Conservation (phyloP, 2,113 vertebrate species). For the Triplophysa rosa region DNA sequence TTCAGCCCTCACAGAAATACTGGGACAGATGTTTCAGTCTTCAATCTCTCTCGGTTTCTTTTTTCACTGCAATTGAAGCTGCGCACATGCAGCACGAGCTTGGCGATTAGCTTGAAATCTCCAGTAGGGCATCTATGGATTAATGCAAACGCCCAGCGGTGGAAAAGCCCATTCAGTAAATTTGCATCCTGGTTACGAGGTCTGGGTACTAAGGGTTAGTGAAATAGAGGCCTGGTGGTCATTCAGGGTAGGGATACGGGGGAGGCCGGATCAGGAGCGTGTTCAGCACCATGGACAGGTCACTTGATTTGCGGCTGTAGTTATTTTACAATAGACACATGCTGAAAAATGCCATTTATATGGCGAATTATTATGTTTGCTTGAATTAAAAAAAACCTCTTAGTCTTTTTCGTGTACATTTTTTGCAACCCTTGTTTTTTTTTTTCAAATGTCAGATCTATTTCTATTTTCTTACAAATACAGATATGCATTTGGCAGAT, state of each 20-base stretch:
- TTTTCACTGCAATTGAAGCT: conserved; percentile 47
- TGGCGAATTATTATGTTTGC: not conserved
- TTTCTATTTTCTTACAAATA: too few relatives aligned
- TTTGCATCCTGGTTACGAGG: conserved; percentile 12
- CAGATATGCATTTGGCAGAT: too few relatives aligned
- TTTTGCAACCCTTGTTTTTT: too few relatives aligned
- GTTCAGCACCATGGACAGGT: conserved; percentile 76
- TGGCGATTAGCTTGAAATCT: conserved; percentile 48
- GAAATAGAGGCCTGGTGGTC: conserved; percentile 1
- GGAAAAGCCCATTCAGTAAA: conserved; percentile 53
- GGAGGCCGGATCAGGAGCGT: not conserved
- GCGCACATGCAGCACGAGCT: conserved; percentile 2
- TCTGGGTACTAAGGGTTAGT: conserved; percentile 9
- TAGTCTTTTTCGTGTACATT: too few relatives aligned
- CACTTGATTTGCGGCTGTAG: not conserved
- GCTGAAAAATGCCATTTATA: not conserved
- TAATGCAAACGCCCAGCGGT: conserved; percentile 22
- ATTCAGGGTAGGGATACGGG: not conserved
- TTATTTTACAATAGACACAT: not conserved
- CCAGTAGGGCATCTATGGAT: conserved; percentile 37
- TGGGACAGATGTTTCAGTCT: conserved; percentile 66
- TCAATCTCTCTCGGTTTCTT: conserved; percentile 51
- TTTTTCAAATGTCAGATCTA: too few relatives aligned
- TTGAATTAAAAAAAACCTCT: too few relatives aligned
- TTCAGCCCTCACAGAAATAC: conserved; percentile 62